Percentiles rank a stretch among this genome's conserved stretches.
These are phyloP conservation scores for Scaptodrosophila lebanonensis DNA, from an alignment of 1,140 invertebrate species.

Conservation along the genomic window DNA sequence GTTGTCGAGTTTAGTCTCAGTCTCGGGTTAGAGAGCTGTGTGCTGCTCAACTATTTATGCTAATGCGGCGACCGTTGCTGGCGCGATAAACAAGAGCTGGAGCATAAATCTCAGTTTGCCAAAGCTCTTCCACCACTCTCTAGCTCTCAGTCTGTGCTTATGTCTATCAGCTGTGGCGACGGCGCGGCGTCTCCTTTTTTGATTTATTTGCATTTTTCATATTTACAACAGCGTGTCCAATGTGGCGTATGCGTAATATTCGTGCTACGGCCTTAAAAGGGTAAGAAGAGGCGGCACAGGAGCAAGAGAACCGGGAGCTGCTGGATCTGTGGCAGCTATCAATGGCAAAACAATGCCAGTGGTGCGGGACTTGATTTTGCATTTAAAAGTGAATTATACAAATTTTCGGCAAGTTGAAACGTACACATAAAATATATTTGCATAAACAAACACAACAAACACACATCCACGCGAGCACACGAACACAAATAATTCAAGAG, in stretches of 20 bases:
- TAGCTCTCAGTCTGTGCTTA: no score
- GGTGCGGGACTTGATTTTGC: constrained; percentile 61
- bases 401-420: neutral
- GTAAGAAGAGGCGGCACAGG: no score
- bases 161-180: neutral
- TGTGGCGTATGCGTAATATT: constrained; percentile 63
- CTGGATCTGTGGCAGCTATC: constrained; percentile 36
- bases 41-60: constrained; percentile 35
- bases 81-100: constrained; percentile 32
- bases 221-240: constrained; percentile 54
- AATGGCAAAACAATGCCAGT: constrained; percentile 46
- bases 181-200: constrained; percentile 41
- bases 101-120: constrained; percentile 54
- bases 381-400: constrained; percentile 70
- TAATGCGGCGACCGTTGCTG: constrained; percentile 30
- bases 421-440: neutral
- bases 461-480: constrained; percentile 24
- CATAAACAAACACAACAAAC: constrained; percentile 3
- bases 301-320: neutral
- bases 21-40: no score
- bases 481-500: constrained; percentile 48
- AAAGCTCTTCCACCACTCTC: no score
- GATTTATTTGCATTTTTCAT: constrained; percentile 51
- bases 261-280: no score
- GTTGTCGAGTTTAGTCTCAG: no score